These are phyloP conservation scores for Nomada lathburiana DNA, from an alignment of 2,888 invertebrate species.

Conservation along the genomic window DNA sequence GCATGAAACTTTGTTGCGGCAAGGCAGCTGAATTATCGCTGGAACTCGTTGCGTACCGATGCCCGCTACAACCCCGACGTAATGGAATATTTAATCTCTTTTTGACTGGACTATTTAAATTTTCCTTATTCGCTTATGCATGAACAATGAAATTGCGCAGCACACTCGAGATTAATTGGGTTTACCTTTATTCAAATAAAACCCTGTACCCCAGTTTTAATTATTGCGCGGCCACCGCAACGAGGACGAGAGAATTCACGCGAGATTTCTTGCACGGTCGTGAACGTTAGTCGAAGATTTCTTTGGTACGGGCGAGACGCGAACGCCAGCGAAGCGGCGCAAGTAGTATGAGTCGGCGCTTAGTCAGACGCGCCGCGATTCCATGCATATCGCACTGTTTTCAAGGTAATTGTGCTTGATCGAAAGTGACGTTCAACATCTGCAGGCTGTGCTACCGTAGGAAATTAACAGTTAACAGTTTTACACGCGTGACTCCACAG, in stretches of 20 bases:
- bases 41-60: constrained; percentile 35
- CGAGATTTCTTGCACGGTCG: neutral
- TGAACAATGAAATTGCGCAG: constrained; percentile 45
- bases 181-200: constrained; percentile 46
- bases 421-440: too few species aligned
- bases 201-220: neutral
- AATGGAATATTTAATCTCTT: constrained; percentile 70
- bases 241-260: neutral
- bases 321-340: neutral
- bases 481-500: neutral
- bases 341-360: neutral
- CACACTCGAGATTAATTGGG: constrained; percentile 55
- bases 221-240: neutral
- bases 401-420: too few species aligned
- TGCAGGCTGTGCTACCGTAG: too few species aligned
- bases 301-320: neutral
- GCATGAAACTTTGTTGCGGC: constrained; percentile 52
- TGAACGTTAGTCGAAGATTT: constrained; percentile 8
- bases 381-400: neutral
- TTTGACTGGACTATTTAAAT: constrained; percentile 64
- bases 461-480: too few species aligned
- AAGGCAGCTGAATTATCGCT: constrained; percentile 60
- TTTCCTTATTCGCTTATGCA: constrained; percentile 56
- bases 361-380: neutral
- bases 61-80: constrained; percentile 36